A percentile compares a stretch with the other conserved stretches of the same genome.
Conservation (phyloP, 2,797 vertebrate species). For the Enteromius anoplus region DNA sequence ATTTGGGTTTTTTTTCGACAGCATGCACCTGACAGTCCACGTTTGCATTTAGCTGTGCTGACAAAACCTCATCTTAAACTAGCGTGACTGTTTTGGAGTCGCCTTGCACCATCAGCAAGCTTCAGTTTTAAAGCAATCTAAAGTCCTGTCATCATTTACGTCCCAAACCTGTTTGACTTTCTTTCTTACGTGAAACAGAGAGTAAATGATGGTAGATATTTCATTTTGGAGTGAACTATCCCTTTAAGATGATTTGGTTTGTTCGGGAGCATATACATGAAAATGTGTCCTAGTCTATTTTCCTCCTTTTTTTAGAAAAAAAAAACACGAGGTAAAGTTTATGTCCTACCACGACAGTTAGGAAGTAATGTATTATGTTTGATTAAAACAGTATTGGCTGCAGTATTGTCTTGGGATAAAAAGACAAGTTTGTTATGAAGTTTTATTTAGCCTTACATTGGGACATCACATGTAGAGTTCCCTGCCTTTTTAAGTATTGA, state of each 20-base stretch:
- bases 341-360: conserved; percentile 17
- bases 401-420: conserved; percentile 36
- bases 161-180: background rate
- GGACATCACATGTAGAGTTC: conserved; percentile 34
- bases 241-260: background rate
- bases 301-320: background rate
- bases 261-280: background rate
- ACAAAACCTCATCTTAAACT: conserved; percentile 21
- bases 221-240: background rate
- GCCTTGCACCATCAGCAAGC: background rate
- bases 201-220: background rate
- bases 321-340: conserved; percentile 4
- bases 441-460: conserved; percentile 37
- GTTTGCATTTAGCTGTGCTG: conserved; percentile 70
- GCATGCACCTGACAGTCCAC: conserved; percentile 69
- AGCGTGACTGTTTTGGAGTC: background rate
- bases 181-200: background rate
- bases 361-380: conserved; percentile 27
- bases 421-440: conserved; percentile 31
- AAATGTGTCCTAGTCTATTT: background rate
- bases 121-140: background rate
- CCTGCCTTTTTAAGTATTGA: conserved; percentile 42
- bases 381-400: conserved; percentile 41
- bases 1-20: conserved; percentile 65
- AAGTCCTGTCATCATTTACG: background rate